phyloP scores from a whole-genome alignment of 1,140 invertebrate species.

The Adelges cooleyi region DNA sequence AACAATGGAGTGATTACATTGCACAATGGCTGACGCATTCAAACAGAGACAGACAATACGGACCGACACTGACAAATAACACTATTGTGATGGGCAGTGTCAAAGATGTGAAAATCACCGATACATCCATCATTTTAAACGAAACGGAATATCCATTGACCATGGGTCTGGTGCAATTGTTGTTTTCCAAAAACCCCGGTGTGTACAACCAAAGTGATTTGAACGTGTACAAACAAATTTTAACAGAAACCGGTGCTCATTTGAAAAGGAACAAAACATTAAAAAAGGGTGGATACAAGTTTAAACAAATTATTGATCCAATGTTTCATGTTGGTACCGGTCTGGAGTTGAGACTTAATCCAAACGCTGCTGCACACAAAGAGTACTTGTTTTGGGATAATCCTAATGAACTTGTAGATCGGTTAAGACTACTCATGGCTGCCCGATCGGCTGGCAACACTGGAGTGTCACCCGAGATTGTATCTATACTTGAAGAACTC shows the following conservation, averaged over 20 bases:
- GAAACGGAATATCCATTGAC: not conserved
- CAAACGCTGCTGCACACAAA: not conserved
- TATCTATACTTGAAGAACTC: slow-evolving; percentile 38
- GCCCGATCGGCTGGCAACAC: slow-evolving; percentile 37
- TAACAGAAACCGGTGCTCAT: not conserved
- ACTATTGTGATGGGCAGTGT: too few species aligned
- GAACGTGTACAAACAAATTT: not conserved
- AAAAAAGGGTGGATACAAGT: not conserved
- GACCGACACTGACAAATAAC: too few species aligned
- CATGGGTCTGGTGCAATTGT: not conserved
- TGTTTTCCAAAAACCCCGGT: not conserved
- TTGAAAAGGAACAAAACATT: not conserved
- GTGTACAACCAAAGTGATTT: not conserved
- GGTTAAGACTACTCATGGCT: slow-evolving; percentile 36
- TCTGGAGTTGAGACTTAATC: not conserved
- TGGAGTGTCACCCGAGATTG: slow-evolving; percentile 38
- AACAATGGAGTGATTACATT: too few species aligned
- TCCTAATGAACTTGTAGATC: slow-evolving; percentile 37
- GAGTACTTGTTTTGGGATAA: slow-evolving; percentile 36
- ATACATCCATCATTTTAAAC: not conserved
- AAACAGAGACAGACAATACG: not conserved
- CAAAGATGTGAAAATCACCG: not conserved
- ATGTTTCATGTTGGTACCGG: not conserved
- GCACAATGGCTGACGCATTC: not conserved
- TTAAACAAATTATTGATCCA: not conserved